A percentile compares a stretch with the other conserved stretches of the same genome.
Conservation (phyloP, 2,797 vertebrate genomes). For the Bryconaethiops microstoma region DNA sequence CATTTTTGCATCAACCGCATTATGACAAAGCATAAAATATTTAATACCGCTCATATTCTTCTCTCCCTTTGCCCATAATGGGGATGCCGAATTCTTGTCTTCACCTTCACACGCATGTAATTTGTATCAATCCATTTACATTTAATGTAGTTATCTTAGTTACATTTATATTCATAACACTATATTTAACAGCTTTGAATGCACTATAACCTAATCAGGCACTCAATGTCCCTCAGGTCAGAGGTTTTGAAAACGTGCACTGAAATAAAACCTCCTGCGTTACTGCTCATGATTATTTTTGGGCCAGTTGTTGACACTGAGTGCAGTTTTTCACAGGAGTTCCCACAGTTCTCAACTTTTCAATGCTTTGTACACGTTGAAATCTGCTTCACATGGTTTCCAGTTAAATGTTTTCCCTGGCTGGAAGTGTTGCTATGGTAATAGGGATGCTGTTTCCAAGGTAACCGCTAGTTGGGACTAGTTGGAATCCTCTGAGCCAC, state of each 20-base stretch:
- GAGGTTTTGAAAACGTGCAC: neutral
- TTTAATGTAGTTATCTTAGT: too few relatives aligned
- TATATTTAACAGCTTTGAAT: neutral
- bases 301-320: neutral
- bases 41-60: neutral
- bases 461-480: conserved; percentile 47
- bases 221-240: neutral
- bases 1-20: neutral
- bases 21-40: neutral
- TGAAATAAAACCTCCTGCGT: neutral
- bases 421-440: conserved; percentile 37
- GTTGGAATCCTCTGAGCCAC: conserved; percentile 71
- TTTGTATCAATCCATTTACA: too few relatives aligned
- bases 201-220: neutral
- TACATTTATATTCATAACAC: too few relatives aligned
- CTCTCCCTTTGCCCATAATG: neutral
- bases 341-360: neutral
- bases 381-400: neutral
- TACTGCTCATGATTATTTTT: neutral
- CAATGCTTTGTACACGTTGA: neutral
- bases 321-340: neutral
- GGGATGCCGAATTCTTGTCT: neutral
- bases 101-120: neutral
- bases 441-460: conserved; percentile 55
- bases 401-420: neutral